phyloP scores from a whole-genome alignment of 2,113 vertebrate genomes.

The Pterocles burchelli region DNA sequence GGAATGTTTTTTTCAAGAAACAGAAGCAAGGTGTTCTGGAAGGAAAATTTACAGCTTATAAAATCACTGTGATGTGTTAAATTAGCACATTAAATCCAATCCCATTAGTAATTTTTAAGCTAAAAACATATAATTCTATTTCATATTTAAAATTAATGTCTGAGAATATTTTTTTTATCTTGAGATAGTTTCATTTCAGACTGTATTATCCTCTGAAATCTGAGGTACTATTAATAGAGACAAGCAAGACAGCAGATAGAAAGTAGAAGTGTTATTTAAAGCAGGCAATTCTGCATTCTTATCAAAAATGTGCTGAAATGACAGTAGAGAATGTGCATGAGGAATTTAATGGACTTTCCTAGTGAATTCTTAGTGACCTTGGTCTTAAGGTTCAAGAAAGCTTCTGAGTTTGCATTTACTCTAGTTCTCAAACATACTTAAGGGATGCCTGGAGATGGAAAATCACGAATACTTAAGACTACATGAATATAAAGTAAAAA shows the following conservation, averaged over 20 bases:
- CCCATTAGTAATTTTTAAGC: background rate
- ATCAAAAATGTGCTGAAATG: slow-evolving; percentile 47
- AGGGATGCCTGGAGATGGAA: slow-evolving; percentile 20
- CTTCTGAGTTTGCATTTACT: slow-evolving; percentile 35
- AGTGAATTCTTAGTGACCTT: slow-evolving; percentile 45
- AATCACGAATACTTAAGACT: slow-evolving; percentile 39
- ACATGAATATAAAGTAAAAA: background rate
- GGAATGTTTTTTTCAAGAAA: background rate
- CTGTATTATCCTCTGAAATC: slow-evolving; percentile 16
- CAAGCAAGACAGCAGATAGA: background rate
- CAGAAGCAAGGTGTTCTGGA: background rate
- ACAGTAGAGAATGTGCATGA: slow-evolving; percentile 5
- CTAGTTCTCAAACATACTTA: slow-evolving; percentile 27
- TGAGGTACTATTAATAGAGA: slow-evolving; percentile 6
- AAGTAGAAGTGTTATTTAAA: background rate
- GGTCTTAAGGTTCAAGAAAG: slow-evolving; percentile 19
- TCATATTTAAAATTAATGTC: background rate
- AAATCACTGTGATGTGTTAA: background rate
- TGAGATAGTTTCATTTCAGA: slow-evolving; percentile 35
- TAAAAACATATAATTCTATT: slow-evolving; percentile 14
- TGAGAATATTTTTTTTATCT: background rate
- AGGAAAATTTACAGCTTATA: background rate
- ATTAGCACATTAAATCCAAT: background rate
- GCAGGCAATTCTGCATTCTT: background rate
- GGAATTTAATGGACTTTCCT: slow-evolving; percentile 49